A percentile compares a stretch with the other conserved stretches of the same genome.
Evolutionary conservation across 2,113 vertebrate species (phyloP).

Genomic region (Motacilla alba): DNA sequence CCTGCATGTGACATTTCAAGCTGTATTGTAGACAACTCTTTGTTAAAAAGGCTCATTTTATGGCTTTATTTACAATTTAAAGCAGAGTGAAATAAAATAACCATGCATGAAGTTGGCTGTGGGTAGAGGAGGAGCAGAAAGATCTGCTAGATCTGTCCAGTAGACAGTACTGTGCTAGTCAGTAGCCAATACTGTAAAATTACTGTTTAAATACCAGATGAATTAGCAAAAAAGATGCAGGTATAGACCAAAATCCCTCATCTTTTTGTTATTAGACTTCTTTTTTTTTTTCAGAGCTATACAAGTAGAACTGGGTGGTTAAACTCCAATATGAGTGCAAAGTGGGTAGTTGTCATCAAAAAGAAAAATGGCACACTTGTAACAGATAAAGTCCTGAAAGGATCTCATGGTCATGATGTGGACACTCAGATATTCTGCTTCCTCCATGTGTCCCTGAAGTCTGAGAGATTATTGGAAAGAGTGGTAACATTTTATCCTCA

Average conservation of each 20-base stretch:
- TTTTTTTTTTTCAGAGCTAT: not conserved
- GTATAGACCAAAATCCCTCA: not conserved
- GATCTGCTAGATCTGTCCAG: not conserved
- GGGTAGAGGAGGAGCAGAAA: not conserved
- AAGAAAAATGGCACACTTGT: not conserved
- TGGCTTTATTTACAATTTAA: not conserved
- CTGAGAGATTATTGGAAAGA: not conserved
- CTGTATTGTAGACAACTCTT: not conserved
- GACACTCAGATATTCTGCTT: not conserved
- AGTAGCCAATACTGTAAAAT: not conserved
- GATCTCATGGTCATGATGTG: not conserved
- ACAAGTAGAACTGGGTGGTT: accelerated
- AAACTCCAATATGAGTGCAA: not conserved
- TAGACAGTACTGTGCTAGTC: not conserved
- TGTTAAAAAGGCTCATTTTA: not conserved
- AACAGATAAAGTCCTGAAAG: not conserved
- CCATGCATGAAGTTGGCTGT: not conserved
- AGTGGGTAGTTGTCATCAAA: not conserved
- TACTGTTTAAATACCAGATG: not conserved
- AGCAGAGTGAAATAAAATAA: not conserved
- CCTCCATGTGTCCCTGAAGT: not conserved
- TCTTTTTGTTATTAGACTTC: not conserved
- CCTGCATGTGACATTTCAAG: accelerated
- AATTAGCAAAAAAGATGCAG: not conserved
- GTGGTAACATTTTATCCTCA: not conserved